These are phyloP conservation scores for Eulemur coronatus DNA, from an alignment of 2,797 vertebrate species.

Conservation along the genomic window DNA sequence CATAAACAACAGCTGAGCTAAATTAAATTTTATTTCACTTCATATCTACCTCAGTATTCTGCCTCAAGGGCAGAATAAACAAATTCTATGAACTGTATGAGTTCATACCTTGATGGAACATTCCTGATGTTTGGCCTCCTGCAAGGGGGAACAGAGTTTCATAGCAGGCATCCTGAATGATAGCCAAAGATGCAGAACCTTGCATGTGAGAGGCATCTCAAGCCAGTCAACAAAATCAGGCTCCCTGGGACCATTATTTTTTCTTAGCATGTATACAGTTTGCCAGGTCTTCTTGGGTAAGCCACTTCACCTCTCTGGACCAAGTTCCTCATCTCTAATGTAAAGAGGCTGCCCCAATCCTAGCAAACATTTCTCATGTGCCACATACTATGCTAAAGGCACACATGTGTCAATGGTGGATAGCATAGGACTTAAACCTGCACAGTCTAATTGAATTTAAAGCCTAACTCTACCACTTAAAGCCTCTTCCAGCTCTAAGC, in stretches of 20 bases:
- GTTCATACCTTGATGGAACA: conserved; percentile 7
- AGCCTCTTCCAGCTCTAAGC: neutral
- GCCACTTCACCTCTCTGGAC: neutral
- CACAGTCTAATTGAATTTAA: neutral
- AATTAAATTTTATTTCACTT: conserved; percentile 45
- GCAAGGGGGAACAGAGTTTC: neutral
- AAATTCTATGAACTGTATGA: neutral
- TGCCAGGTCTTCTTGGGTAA: neutral
- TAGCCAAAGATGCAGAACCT: neutral
- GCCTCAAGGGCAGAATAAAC: conserved; percentile 38
- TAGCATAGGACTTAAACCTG: neutral
- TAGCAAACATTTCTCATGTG: no score
- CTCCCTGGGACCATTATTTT: neutral
- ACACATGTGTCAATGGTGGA: no score
- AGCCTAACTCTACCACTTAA: neutral
- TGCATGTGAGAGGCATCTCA: neutral
- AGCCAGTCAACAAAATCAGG: neutral
- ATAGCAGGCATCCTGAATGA: neutral
- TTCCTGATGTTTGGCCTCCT: neutral
- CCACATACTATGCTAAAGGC: neutral
- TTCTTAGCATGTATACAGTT: neutral
- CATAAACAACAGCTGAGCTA: neutral
- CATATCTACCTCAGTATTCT: neutral
- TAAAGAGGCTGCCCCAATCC: neutral
- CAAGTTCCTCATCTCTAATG: neutral